Evolutionary conservation across 2,888 invertebrate genomes (phyloP).

Genomic region (Latheticus oryzae): DNA sequence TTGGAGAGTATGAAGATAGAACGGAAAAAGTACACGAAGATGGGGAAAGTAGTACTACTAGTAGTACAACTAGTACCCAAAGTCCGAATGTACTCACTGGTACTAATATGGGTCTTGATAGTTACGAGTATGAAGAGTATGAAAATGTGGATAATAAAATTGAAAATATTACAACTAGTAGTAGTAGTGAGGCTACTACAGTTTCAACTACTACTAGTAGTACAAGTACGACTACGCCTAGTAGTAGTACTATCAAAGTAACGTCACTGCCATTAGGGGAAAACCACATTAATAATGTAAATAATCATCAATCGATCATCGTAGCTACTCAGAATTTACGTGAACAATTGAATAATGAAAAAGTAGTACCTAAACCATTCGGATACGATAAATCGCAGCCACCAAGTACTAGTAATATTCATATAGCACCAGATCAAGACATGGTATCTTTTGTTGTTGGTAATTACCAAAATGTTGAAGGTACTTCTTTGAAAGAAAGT

Average conservation of each 20-base stretch:
- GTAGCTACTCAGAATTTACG: constrained; percentile 62
- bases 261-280: constrained; percentile 65
- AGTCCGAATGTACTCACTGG: constrained; percentile 54
- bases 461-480: constrained; percentile 72
- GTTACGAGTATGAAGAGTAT: constrained; percentile 61
- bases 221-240: constrained; percentile 41
- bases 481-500: constrained; percentile 67
- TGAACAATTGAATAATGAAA: constrained; percentile 63
- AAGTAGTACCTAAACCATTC: constrained; percentile 56
- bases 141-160: constrained; percentile 51
- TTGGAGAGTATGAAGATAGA: constrained; percentile 58
- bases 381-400: constrained; percentile 58
- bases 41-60: too few species aligned
- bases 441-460: constrained; percentile 75
- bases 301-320: constrained; percentile 58
- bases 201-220: constrained; percentile 36
- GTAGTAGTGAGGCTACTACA: constrained; percentile 44
- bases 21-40: too few species aligned
- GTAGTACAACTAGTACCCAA: constrained; percentile 43
- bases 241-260: constrained; percentile 53
- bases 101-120: constrained; percentile 54
- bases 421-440: constrained; percentile 73
- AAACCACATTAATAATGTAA: constrained; percentile 57
- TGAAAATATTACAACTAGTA: constrained; percentile 52
- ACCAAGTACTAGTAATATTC: constrained; percentile 73